Conservation (phyloP, 2,797 vertebrate genomes). For the Squalus acanthias region DNA sequence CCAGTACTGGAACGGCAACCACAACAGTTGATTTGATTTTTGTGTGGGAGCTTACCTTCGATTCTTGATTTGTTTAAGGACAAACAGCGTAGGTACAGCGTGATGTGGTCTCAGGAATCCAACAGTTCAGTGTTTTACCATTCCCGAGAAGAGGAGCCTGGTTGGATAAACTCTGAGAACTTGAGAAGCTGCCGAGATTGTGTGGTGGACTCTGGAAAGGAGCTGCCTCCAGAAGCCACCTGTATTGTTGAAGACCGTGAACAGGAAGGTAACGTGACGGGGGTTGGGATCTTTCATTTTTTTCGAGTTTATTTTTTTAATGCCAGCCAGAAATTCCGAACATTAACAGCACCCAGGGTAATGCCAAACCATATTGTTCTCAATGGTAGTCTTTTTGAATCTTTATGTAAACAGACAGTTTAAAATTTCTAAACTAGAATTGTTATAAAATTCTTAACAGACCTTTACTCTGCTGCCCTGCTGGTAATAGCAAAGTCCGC, state of each 20-base stretch:
- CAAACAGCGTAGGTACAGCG: conserved; percentile 75
- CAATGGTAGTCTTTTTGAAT: neutral
- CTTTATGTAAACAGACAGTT: too few relatives aligned
- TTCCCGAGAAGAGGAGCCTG: conserved; percentile 77
- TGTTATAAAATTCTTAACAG: neutral
- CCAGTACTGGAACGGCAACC: neutral
- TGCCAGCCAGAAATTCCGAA: neutral
- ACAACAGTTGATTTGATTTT: neutral
- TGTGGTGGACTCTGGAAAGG: conserved; percentile 44
- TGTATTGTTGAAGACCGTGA: conserved; percentile 50
- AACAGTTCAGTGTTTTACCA: conserved; percentile 88
- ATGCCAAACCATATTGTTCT: neutral
- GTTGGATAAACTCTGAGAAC: conserved; percentile 50
- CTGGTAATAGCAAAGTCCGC: neutral
- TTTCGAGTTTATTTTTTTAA: neutral
- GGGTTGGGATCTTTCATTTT: conserved; percentile 41
- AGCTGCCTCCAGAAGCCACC: conserved; percentile 52
- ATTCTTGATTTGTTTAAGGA: conserved; percentile 59
- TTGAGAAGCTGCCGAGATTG: conserved; percentile 56
- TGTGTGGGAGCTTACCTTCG: neutral
- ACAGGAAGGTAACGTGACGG: conserved; percentile 42
- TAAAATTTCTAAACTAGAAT: neutral
- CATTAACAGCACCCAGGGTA: too few relatives aligned
- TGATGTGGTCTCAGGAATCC: conserved; percentile 79
- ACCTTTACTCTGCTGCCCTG: neutral